phyloP scores from a whole-genome alignment of 2,888 invertebrate genomes.

The Lycophotia porphyrea region DNA sequence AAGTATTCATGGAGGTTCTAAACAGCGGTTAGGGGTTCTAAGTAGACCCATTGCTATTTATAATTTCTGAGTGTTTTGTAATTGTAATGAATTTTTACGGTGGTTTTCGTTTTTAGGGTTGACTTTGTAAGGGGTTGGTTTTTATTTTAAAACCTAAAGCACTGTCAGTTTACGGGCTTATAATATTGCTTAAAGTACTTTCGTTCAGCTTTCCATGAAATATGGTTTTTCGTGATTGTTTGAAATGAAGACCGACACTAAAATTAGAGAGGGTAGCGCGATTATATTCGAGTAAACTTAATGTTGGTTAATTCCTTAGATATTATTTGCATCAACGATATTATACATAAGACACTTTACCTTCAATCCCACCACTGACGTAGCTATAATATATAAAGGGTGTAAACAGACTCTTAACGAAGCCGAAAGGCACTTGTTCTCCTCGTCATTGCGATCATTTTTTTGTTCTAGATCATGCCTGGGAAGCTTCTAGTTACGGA shows the following conservation, averaged over 20 bases:
- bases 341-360: no score
- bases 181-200: not conserved
- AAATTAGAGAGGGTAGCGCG: not conserved
- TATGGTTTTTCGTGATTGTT: not conserved
- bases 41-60: constrained; percentile 4
- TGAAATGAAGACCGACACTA: not conserved
- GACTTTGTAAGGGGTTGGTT: not conserved
- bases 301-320: not conserved
- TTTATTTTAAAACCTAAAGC: not conserved
- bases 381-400: no score
- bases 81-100: not conserved
- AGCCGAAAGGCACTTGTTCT: no score
- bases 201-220: not conserved
- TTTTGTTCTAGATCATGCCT: no score
- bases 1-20: constrained; percentile 48
- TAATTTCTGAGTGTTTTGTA: not conserved
- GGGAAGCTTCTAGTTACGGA: no score
- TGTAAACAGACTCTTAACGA: no score
- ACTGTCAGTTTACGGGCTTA: not conserved
- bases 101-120: not conserved
- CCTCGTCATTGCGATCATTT: no score
- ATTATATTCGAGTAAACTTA: not conserved
- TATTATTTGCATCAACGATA: not conserved
- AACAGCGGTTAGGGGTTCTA: constrained; percentile 12
- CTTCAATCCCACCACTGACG: no score